Percentiles rank a stretch among this genome's conserved stretches.
Evolutionary conservation across 2,888 invertebrate species (phyloP).

Genomic region (Apamea anceps): DNA sequence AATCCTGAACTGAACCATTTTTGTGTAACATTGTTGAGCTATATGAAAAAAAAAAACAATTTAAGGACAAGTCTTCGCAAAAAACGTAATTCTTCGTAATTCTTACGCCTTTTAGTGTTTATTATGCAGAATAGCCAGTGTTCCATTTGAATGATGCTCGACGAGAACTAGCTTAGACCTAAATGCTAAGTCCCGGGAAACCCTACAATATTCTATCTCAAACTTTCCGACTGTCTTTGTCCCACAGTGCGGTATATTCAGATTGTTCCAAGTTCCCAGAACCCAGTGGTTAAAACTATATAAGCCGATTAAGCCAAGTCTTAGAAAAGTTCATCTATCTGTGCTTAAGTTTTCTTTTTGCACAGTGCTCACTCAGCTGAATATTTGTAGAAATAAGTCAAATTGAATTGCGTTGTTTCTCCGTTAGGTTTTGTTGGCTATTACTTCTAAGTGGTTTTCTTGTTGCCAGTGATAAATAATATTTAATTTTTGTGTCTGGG

Average conservation of each 20-base stretch:
- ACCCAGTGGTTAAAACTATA: slow-evolving; percentile 26
- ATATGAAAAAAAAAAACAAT: neutral
- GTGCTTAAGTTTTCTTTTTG: slow-evolving; percentile 21
- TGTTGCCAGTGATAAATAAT: neutral
- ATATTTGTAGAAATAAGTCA: neutral
- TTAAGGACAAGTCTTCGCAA: neutral
- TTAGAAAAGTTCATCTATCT: slow-evolving; percentile 13
- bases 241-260: slow-evolving; percentile 10
- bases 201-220: slow-evolving; percentile 1
- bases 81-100: no score
- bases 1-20: neutral
- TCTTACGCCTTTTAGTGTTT: neutral
- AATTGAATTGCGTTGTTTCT: slow-evolving; percentile 1
- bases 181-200: neutral
- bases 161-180: neutral
- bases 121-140: neutral
- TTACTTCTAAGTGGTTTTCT: neutral
- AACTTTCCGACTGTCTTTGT: slow-evolving; percentile 8
- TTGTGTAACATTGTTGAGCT: neutral
- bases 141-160: neutral
- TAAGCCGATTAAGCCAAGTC: slow-evolving; percentile 32
- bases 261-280: slow-evolving; percentile 21
- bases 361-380: neutral
- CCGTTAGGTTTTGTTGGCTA: neutral
- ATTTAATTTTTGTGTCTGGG: neutral